Conservation (phyloP, 2,797 vertebrate genomes). For the Knipowitschia caucasica region DNA sequence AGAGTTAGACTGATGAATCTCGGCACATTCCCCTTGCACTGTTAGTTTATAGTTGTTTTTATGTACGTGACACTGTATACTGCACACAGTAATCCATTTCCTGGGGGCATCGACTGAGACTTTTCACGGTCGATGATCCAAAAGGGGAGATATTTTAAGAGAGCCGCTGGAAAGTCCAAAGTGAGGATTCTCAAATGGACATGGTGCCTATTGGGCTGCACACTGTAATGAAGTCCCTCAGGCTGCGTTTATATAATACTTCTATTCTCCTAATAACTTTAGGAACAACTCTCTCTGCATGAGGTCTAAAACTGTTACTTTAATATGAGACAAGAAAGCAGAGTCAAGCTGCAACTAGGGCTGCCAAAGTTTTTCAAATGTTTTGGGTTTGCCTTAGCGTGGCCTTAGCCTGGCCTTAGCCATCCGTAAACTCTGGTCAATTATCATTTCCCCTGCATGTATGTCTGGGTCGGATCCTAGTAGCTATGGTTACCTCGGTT, state of each 20-base stretch:
- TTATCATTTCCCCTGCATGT: too few relatives aligned
- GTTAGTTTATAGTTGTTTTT: slow-evolving; percentile 3
- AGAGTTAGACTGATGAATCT: slow-evolving; percentile 63
- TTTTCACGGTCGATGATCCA: slow-evolving; percentile 29
- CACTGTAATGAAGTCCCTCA: slow-evolving; percentile 20
- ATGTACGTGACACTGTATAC: slow-evolving; percentile 11
- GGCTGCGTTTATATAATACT: slow-evolving; percentile 5
- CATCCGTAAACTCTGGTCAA: too few relatives aligned
- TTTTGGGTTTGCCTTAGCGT: too few relatives aligned
- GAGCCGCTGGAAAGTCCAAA: slow-evolving; percentile 19
- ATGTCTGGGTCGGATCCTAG: too few relatives aligned
- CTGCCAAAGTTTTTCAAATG: too few relatives aligned
- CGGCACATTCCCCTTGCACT: slow-evolving; percentile 49
- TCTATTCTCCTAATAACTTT: slow-evolving; percentile 18
- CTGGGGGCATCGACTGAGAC: slow-evolving; percentile 30
- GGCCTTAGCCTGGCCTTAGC: too few relatives aligned
- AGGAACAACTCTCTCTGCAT: background rate
- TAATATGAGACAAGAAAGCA: background rate
- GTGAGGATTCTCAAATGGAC: slow-evolving; percentile 21
- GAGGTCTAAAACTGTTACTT: background rate
- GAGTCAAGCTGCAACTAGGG: background rate
- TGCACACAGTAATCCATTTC: slow-evolving; percentile 7
- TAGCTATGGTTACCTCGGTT: too few relatives aligned
- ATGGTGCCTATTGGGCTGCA: slow-evolving; percentile 12
- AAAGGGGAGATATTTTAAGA: slow-evolving; percentile 23